A percentile compares a stretch with the other conserved stretches of the same genome.
These are phyloP conservation scores for Rhagonycha lutea DNA, from an alignment of 2,888 invertebrate species.

Conservation along the genomic window DNA sequence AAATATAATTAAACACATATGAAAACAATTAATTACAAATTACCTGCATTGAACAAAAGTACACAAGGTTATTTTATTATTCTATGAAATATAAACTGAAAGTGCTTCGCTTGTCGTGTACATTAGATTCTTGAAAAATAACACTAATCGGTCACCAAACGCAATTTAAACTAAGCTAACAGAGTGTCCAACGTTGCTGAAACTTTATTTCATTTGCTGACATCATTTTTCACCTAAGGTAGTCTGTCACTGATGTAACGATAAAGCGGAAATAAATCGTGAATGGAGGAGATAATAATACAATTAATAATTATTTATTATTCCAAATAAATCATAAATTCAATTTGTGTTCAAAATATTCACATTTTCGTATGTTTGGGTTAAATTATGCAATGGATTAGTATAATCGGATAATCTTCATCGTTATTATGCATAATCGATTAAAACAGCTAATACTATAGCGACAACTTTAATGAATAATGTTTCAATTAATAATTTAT, in stretches of 20 bases:
- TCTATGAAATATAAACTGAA: too few species aligned
- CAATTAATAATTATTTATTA: background rate
- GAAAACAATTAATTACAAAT: too few species aligned
- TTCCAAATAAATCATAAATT: background rate
- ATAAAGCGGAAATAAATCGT: background rate
- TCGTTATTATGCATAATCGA: background rate
- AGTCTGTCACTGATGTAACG: background rate
- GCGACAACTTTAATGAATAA: background rate
- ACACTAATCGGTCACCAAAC: background rate
- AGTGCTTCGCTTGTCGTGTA: too few species aligned
- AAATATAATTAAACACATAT: too few species aligned
- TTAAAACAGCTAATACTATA: background rate
- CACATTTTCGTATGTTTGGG: background rate
- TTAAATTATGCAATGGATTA: background rate
- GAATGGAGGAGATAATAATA: background rate
- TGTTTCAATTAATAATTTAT: background rate
- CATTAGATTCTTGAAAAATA: background rate
- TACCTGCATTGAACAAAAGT: too few species aligned
- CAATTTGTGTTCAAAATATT: background rate
- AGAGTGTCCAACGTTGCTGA: background rate
- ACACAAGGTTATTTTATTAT: too few species aligned
- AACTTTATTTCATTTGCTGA: background rate
- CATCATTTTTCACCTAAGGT: background rate
- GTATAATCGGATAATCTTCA: background rate
- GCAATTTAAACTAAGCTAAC: background rate